Evolutionary conservation across 2,888 invertebrate species (phyloP).

Genomic region (Drosophila monieri): DNA sequence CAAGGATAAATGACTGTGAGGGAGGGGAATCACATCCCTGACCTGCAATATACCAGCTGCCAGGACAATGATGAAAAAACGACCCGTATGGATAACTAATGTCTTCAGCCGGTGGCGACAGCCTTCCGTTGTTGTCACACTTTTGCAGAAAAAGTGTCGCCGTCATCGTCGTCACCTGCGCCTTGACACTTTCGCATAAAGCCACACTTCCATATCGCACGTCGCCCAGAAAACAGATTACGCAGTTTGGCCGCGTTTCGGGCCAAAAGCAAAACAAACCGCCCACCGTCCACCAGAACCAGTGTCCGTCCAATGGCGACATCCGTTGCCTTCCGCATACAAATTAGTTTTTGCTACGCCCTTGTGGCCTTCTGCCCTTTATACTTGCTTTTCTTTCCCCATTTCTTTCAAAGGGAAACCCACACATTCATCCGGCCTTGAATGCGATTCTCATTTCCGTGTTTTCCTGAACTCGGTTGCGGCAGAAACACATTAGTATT

Average conservation of each 20-base stretch:
- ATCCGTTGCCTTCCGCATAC: constrained; percentile 67
- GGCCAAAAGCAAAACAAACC: constrained; percentile 48
- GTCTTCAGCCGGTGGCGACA: constrained; percentile 34
- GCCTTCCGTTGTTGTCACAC: constrained; percentile 42
- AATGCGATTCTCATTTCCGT: constrained; percentile 23
- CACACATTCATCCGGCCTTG: background rate
- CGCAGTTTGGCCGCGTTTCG: constrained; percentile 72
- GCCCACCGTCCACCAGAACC: constrained; percentile 34
- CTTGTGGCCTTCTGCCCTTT: constrained; percentile 16
- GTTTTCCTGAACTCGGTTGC: constrained; percentile 8
- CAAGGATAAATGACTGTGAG: background rate
- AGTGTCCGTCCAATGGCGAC: constrained; percentile 64
- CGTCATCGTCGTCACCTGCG: constrained; percentile 67
- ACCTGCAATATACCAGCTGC: constrained; percentile 13
- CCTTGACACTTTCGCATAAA: constrained; percentile 75
- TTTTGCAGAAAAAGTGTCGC: constrained; percentile 37
- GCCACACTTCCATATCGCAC: constrained; percentile 47
- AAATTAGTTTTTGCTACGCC: constrained; percentile 72
- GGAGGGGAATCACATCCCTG: constrained; percentile 7
- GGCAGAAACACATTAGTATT: constrained; percentile 66
- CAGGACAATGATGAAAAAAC: background rate
- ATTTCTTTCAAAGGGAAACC: constrained; percentile 25
- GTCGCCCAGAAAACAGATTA: constrained; percentile 59
- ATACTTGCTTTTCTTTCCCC: background rate
- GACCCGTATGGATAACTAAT: constrained; percentile 24